These are phyloP conservation scores for Gopherus flavomarginatus DNA, from an alignment of 2,113 vertebrate species.

Conservation along the genomic window DNA sequence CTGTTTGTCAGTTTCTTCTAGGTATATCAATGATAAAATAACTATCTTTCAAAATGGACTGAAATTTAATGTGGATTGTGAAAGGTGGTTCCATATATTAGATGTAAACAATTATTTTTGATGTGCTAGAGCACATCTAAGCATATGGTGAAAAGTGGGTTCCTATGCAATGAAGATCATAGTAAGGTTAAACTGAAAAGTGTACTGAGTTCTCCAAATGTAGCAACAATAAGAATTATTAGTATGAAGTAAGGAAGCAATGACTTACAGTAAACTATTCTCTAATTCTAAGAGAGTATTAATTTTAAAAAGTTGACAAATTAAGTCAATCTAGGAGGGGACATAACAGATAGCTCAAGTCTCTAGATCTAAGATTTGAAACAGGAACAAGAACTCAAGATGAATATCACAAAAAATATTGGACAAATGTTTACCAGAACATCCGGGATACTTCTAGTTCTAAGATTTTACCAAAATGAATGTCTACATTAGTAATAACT, in stretches of 20 bases:
- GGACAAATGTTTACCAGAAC: no score
- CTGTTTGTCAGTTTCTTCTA: neutral
- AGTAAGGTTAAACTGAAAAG: neutral
- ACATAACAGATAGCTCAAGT: no score
- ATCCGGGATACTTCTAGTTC: neutral
- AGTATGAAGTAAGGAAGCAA: neutral
- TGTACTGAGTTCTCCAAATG: neutral
- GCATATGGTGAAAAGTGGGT: neutral
- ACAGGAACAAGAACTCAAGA: no score
- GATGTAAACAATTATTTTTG: neutral
- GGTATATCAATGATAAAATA: neutral
- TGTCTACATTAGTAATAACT: neutral
- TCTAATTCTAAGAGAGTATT: neutral
- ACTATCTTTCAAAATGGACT: neutral
- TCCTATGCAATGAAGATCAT: neutral
- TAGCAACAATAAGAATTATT: neutral
- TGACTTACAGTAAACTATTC: neutral
- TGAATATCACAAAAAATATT: no score
- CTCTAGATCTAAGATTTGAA: no score
- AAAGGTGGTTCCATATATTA: neutral
- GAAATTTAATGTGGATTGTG: neutral
- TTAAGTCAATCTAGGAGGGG: neutral
- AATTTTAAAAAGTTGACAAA: neutral
- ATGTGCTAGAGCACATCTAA: neutral
- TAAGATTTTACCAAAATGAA: neutral